Evolutionary conservation across 2,797 vertebrate genomes (phyloP).

Genomic region (Cercopithecus mitis): DNA sequence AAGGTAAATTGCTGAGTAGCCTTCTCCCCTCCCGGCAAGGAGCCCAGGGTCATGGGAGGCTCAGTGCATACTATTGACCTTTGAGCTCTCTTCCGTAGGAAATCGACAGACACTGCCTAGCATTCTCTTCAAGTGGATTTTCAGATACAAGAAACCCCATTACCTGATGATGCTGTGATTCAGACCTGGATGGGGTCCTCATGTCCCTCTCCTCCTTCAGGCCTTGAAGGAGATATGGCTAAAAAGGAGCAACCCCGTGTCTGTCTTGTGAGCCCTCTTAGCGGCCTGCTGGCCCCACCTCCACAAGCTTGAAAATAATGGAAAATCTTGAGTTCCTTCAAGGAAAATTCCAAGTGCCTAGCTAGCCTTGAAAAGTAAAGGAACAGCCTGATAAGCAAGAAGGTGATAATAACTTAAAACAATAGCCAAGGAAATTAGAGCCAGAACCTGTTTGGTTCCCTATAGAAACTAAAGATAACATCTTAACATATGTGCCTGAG

Average conservation of each 20-base stretch:
- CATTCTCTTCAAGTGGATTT: not conserved
- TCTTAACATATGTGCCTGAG: not conserved
- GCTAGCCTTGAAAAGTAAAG: not conserved
- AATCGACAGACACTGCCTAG: not conserved
- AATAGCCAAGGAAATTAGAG: not conserved
- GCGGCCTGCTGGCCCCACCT: not conserved
- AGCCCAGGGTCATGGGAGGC: not conserved
- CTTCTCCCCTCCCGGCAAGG: not conserved
- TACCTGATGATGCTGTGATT: not conserved
- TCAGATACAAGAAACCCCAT: not conserved
- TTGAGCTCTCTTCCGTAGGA: not conserved
- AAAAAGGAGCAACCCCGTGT: fast-evolving
- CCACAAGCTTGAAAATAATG: not conserved
- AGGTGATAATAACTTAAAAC: not conserved
- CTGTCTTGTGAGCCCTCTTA: not conserved
- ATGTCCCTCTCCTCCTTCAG: too few species aligned
- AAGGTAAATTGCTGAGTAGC: not conserved
- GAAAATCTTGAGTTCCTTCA: not conserved
- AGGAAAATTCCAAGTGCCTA: not conserved
- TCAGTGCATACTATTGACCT: not conserved
- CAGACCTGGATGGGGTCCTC: not conserved
- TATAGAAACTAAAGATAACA: not conserved
- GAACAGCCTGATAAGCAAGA: not conserved
- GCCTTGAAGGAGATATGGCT: not conserved
- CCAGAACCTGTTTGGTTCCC: not conserved